Percentiles rank a stretch among this genome's conserved stretches.
These are phyloP conservation scores for Phymanthus crucifer DNA, from an alignment of 92 coral and sea anemone genomes.

Conservation along the genomic window DNA sequence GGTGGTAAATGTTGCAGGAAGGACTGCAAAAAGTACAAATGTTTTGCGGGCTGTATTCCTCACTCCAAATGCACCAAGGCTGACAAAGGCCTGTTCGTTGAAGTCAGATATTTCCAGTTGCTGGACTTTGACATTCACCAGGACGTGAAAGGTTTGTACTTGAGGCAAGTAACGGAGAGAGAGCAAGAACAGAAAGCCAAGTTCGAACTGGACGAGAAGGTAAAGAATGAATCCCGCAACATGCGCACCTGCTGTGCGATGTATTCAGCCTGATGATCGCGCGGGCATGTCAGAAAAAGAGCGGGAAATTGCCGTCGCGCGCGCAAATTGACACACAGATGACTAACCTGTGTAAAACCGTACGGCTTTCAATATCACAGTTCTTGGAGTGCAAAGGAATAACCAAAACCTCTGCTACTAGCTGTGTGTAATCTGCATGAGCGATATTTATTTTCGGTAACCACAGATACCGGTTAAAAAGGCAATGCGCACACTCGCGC, in stretches of 20 bases:
- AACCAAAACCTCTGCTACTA: too few species aligned
- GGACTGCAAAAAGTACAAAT: constrained; percentile 52
- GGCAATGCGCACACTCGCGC: too few species aligned
- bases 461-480: too few species aligned
- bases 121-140: constrained; percentile 74
- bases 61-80: constrained; percentile 48
- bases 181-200: constrained; percentile 85
- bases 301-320: too few species aligned
- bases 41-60: constrained; percentile 48
- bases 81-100: constrained; percentile 85
- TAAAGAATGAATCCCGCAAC: too few species aligned
- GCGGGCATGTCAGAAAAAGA: not conserved
- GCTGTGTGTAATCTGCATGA: too few species aligned
- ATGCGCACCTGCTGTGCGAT: too few species aligned
- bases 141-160: constrained; percentile 76
- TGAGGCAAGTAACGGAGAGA: constrained; percentile 81
- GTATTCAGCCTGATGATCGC: not conserved
- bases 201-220: constrained; percentile 77
- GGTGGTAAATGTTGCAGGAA: constrained; percentile 64
- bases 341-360: too few species aligned
- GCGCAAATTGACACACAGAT: too few species aligned
- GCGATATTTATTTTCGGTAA: too few species aligned
- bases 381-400: too few species aligned
- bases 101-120: constrained; percentile 80
- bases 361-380: too few species aligned